Evolutionary conservation across 2,797 vertebrate species (phyloP).

Genomic region (Erethizon dorsatum): DNA sequence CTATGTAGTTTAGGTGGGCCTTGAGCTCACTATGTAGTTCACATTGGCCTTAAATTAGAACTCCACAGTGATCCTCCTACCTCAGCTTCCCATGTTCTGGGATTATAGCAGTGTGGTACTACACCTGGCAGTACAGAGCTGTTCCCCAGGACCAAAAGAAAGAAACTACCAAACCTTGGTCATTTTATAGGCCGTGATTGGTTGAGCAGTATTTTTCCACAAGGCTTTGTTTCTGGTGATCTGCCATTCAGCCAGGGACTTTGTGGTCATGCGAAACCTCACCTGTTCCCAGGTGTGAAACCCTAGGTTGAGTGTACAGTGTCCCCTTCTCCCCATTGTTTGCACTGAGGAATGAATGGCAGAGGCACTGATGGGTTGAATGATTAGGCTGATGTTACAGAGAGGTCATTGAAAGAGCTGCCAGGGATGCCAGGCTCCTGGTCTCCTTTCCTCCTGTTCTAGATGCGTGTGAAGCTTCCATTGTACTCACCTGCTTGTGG

Average conservation of each 20-base stretch:
- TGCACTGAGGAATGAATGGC: neutral
- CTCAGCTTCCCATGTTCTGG: neutral
- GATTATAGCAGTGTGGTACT: neutral
- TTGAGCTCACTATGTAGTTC: neutral
- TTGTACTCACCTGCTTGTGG: slow-evolving; percentile 50
- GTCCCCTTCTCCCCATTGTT: neutral
- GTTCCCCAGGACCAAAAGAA: neutral
- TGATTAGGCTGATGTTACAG: slow-evolving; percentile 72
- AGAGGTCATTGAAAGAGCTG: slow-evolving; percentile 70
- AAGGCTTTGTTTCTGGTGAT: slow-evolving; percentile 41
- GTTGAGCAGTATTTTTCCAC: slow-evolving; percentile 65
- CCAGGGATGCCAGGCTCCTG: slow-evolving; percentile 34
- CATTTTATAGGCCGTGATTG: slow-evolving; percentile 30
- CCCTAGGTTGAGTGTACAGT: neutral
- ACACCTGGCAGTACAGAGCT: neutral
- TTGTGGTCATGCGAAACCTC: slow-evolving; percentile 55
- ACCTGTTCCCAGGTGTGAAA: slow-evolving; percentile 5
- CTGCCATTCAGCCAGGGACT: neutral
- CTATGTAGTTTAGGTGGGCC: neutral
- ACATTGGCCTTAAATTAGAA: neutral
- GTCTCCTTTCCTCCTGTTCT: slow-evolving; percentile 62
- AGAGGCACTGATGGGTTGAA: slow-evolving; percentile 24
- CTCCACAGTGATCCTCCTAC: neutral
- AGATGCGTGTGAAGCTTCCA: slow-evolving; percentile 61
- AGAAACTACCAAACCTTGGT: neutral